Evolutionary conservation across 30 jellyfish, hydroid and myxozoan species (phyloP).

Genomic region (Turritopsis dohrnii): DNA sequence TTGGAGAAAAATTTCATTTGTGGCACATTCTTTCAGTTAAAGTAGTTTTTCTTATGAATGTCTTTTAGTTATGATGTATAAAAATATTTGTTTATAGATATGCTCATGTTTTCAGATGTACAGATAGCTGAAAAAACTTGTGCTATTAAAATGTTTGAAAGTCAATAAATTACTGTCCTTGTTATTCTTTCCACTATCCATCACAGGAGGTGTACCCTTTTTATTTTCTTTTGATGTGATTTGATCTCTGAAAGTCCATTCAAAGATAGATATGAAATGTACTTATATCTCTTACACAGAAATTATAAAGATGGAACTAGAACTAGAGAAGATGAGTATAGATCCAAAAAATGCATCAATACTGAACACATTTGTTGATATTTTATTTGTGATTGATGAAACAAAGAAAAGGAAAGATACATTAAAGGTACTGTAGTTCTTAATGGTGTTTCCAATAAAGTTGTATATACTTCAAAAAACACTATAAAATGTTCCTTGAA

Average conservation of each 20-base stretch:
- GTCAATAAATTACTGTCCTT: too few relatives aligned
- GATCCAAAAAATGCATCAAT: neutral
- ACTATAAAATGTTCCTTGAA: too few relatives aligned
- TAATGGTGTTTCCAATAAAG: neutral
- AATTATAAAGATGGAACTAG: neutral
- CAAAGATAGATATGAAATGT: too few relatives aligned
- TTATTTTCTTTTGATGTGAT: too few relatives aligned
- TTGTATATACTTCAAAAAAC: too few relatives aligned
- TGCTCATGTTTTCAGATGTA: neutral
- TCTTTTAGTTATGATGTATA: too few relatives aligned
- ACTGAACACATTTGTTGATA: neutral
- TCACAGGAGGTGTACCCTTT: too few relatives aligned
- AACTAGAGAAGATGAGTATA: neutral
- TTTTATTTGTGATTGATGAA: constrained; percentile 14
- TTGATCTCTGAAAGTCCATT: neutral
- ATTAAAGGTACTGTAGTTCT: constrained; percentile 2
- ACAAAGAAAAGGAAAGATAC: constrained; percentile 8
- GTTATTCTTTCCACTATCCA: too few relatives aligned
- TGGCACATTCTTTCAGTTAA: neutral
- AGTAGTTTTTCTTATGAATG: neutral
- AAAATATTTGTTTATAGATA: neutral
- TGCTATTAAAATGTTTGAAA: neutral
- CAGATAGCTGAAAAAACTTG: neutral
- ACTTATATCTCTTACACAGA: neutral
- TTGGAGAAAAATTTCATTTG: neutral